Evolutionary conservation across 2,113 vertebrate species (phyloP).

Genomic region (Cyprinus carpio): DNA sequence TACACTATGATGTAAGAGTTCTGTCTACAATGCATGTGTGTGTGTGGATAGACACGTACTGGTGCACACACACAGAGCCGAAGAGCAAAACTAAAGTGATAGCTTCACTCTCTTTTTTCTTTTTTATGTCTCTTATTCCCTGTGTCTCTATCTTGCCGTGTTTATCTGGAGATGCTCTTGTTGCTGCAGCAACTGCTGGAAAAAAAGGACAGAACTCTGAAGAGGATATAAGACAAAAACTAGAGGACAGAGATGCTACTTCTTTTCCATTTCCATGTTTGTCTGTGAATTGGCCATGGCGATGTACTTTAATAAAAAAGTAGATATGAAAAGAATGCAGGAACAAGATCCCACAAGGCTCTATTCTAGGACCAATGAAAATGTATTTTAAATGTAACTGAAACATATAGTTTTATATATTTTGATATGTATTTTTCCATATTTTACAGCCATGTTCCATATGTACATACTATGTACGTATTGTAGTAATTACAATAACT

Average conservation of each 20-base stretch:
- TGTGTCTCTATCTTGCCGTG: slow-evolving; percentile 14
- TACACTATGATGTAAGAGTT: slow-evolving; percentile 30
- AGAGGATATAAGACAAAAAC: not conserved
- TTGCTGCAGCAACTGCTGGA: slow-evolving; percentile 63
- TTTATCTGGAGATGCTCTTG: slow-evolving; percentile 49
- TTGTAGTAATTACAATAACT: no score
- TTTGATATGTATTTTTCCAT: not conserved
- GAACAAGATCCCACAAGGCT: not conserved
- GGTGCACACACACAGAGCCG: not conserved
- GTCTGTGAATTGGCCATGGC: slow-evolving; percentile 5
- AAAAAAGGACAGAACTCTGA: slow-evolving; percentile 22
- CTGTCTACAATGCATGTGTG: not conserved
- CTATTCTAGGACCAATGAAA: not conserved
- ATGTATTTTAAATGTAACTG: not conserved
- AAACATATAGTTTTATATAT: not conserved
- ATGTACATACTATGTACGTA: no score
- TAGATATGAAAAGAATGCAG: slow-evolving; percentile 13
- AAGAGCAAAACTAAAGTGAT: not conserved
- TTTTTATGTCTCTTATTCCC: slow-evolving; percentile 20
- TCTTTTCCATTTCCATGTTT: not conserved
- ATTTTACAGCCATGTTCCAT: no score
- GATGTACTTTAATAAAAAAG: slow-evolving; percentile 10
- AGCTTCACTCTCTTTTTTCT: slow-evolving; percentile 16
- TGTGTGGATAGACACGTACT: not conserved
- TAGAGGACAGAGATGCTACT: slow-evolving; percentile 13